phyloP scores from a whole-genome alignment of 2,888 invertebrate genomes.

The Eueremaeus valkanovi region DNA sequence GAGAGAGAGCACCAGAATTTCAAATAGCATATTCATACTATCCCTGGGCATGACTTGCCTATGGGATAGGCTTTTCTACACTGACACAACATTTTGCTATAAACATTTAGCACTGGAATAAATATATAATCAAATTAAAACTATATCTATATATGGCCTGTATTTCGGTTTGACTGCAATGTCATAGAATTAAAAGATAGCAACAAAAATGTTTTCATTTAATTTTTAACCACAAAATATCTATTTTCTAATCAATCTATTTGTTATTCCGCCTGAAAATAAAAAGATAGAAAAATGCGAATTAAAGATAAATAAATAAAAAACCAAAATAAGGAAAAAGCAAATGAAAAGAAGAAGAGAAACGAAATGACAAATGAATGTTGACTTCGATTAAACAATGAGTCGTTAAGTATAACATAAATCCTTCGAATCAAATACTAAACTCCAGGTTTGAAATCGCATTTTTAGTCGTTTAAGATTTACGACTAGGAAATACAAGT shows the following conservation, averaged over 20 bases:
- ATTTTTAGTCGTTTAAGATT: constrained; percentile 11
- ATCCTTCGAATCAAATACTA: not conserved
- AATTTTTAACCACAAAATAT: too few species aligned
- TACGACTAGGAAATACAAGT: constrained; percentile 22
- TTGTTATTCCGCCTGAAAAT: not conserved
- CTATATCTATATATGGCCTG: not conserved
- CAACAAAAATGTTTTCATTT: too few species aligned
- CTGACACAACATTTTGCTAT: not conserved
- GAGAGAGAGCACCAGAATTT: not conserved
- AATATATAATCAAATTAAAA: constrained; percentile 17
- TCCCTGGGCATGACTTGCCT: not conserved
- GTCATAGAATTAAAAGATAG: too few species aligned
- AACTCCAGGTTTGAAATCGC: not conserved
- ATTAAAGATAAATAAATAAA: not conserved
- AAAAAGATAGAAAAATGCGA: not conserved
- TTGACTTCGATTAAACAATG: constrained; percentile 2
- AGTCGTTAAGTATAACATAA: constrained; percentile 2
- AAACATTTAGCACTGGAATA: not conserved
- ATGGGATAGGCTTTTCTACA: not conserved
- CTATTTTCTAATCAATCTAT: not conserved
- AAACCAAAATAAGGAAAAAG: not conserved
- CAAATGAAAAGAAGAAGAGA: not conserved
- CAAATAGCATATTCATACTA: not conserved
- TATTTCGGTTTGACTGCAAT: not conserved
- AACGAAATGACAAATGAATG: constrained; percentile 13